Conservation (phyloP, 1,140 invertebrate species). For the Tetraneura akinire region DNA sequence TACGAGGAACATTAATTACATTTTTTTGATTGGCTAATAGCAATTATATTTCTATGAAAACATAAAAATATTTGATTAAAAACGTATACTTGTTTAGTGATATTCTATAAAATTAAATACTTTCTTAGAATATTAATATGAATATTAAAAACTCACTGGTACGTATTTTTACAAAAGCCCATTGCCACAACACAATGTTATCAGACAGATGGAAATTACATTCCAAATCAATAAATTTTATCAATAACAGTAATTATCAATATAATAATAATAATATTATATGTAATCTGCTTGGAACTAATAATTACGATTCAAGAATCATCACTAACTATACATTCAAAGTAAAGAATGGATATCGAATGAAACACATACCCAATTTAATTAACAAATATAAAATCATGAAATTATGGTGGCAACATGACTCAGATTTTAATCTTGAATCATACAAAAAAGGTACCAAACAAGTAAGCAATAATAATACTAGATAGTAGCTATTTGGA, state of each 20-base stretch:
- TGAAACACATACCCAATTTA: background rate
- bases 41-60: background rate
- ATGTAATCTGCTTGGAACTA: background rate
- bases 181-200: background rate
- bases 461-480: background rate
- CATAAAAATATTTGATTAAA: background rate
- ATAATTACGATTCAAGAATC: background rate
- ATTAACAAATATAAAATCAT: background rate
- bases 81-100: background rate
- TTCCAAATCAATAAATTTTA: background rate
- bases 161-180: background rate
- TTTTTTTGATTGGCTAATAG: too few relatives aligned
- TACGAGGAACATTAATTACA: too few relatives aligned
- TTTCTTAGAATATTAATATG: background rate
- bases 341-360: background rate
- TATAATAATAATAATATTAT: background rate
- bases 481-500: too few relatives aligned
- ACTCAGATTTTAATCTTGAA: background rate
- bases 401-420: background rate
- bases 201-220: background rate
- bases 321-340: background rate
- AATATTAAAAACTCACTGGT: background rate
- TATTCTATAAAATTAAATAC: background rate
- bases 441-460: background rate
- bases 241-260: background rate